Conservation (phyloP, 2,113 vertebrate species). For the Monarcha castaneiventris region DNA sequence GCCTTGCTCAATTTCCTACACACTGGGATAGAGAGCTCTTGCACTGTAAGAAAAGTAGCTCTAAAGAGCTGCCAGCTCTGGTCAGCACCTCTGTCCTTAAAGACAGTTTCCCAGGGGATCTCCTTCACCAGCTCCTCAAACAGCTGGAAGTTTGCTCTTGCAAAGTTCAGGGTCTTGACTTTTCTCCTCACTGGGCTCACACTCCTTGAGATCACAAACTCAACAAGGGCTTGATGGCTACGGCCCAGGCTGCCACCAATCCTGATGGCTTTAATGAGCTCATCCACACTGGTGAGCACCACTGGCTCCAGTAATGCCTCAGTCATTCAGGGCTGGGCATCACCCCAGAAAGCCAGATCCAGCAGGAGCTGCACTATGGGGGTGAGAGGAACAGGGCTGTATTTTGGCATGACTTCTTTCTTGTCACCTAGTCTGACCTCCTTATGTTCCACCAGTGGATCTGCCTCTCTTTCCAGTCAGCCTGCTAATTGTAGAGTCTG, state of each 20-base stretch:
- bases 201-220: neutral
- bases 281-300: neutral
- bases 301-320: neutral
- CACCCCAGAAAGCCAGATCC: neutral
- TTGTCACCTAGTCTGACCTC: neutral
- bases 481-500: neutral
- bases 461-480: neutral
- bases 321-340: neutral
- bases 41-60: neutral
- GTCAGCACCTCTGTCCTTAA: neutral
- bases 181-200: neutral
- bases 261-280: neutral
- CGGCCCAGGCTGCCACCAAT: neutral
- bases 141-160: neutral
- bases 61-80: neutral
- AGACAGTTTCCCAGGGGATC: neutral
- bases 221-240: accelerated
- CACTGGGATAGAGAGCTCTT: neutral
- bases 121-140: neutral
- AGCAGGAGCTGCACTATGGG: neutral
- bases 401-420: accelerated
- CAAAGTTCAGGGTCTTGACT: neutral
- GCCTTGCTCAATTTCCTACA: neutral
- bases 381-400: neutral
- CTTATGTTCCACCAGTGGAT: neutral